Base-by-base conservation (phyloP, 1,140 invertebrate genomes). In the Micrasema minimum region DNA sequence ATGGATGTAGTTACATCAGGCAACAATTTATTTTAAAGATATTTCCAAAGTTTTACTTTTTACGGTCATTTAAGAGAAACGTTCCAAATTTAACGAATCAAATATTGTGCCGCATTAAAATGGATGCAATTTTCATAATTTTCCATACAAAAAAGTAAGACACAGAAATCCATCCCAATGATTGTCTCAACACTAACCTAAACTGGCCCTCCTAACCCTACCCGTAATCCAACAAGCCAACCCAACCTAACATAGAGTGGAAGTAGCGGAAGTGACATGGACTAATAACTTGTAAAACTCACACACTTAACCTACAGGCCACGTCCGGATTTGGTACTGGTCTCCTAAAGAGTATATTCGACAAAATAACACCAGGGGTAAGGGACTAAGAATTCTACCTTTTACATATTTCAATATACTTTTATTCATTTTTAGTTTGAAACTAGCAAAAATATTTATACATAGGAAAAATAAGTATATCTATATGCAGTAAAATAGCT, bases 311-410 rank as follows among this genome's bases (percentile, higher is more conserved):
- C 72, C 71, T 82, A 77, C 83, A 85, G 83, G 82, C 80, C 73
- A 83, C 83, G 77, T 82, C 81, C 78, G 83, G 83, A 84, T 85
- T 85, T 80, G 83, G 83, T 82, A 85, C 83, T 81, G 83, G 83
- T 79, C 83, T 84, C 74, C 83, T 85, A 83, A 85, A 85, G 83
- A 85, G 83, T 83, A 85, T 85, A 82, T 85, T 85, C 83, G 83
- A 85, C 83, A 85, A 85, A 85, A 85, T 85, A 82, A 85, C 83
- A 80, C 83, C 83, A 82, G 84, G 82, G 83, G 83, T 85, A 85
- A 85, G 83, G 81, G 82, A 66, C 74, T 14, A 71, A 71, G 45
- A 66, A 68, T 71, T 71, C 45, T 69, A 26, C 26, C 14, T 46
- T 57, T 66, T 71, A 64, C 26, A 64, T 64, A 64, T 46, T 64